A percentile compares a stretch with the other conserved stretches of the same genome.
Conservation (phyloP, 2,113 vertebrate genomes). For the human (Homo sapiens) region GRCh38 chr11:81263501-81264000, state of each 20-base stretch:
- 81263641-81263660: background rate
- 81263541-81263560: background rate
- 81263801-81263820: background rate
- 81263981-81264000: background rate
- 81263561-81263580: background rate
- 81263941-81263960: background rate
- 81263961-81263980: rapidly evolving
- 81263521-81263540: background rate
- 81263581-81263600: background rate
- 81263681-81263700: background rate
- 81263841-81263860: background rate
- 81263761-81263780: background rate
- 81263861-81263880: background rate
- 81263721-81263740: background rate
- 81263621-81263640: background rate
- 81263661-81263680: background rate
- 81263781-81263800: background rate
- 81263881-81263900: background rate
- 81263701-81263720: background rate
- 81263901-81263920: background rate
- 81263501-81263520: background rate
- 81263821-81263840: background rate
- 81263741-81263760: background rate
- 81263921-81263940: background rate
- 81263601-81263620: background rate